Conservation (phyloP, 2,797 vertebrate species). For the Neomorphus geoffroyi region DNA sequence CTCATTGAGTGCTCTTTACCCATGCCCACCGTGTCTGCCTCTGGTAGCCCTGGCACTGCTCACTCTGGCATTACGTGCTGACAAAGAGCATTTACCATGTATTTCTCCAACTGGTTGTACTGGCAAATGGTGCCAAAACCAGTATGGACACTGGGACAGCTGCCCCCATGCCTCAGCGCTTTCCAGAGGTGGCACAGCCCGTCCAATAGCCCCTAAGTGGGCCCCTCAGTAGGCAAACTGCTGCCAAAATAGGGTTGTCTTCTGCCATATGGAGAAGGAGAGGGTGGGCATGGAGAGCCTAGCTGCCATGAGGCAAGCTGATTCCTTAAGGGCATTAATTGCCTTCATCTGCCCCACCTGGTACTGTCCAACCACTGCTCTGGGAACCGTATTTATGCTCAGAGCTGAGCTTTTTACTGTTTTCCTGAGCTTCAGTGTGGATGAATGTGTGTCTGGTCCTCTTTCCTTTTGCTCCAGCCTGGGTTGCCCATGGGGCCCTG, state of each 20-base stretch:
- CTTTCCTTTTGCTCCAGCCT: background rate
- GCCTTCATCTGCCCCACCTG: background rate
- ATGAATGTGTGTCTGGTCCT: rapidly evolving
- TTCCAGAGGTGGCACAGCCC: rapidly evolving
- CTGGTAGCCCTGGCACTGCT: background rate
- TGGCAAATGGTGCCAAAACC: background rate
- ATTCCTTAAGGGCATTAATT: background rate
- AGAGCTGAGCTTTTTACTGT: rapidly evolving
- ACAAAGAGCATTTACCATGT: background rate
- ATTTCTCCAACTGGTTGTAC: background rate
- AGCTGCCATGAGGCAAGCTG: background rate
- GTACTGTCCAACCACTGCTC: background rate
- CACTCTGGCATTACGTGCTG: background rate
- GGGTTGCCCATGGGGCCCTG: rapidly evolving
- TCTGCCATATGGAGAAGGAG: background rate
- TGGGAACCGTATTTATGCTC: background rate
- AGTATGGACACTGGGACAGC: background rate
- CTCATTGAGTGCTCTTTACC: background rate
- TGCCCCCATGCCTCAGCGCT: background rate
- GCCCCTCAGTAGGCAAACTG: background rate
- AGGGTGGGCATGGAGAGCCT: background rate
- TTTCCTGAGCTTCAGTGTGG: rapidly evolving
- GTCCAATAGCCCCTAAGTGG: rapidly evolving
- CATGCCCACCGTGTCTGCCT: background rate
- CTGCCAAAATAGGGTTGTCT: background rate